phyloP scores from a whole-genome alignment of 2,113 vertebrate genomes.

The Hyperopisus bebe region DNA sequence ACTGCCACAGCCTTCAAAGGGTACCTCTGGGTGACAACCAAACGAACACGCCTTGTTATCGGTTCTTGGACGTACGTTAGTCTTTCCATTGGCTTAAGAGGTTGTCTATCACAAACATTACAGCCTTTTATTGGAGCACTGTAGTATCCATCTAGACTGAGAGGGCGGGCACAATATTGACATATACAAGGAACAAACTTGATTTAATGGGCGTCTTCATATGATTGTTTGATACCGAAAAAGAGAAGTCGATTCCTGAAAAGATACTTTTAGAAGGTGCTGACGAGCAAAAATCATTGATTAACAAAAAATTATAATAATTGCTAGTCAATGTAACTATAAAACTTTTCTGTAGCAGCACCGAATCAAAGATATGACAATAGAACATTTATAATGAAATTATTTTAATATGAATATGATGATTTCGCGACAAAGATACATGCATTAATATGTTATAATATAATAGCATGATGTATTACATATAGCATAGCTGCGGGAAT shows the following conservation, averaged over 20 bases:
- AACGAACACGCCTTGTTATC: neutral
- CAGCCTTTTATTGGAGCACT: neutral
- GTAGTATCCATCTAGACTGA: too few species aligned
- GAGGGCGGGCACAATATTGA: neutral
- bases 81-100: neutral
- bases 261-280: neutral
- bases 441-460: neutral
- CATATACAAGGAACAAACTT: neutral
- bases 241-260: neutral
- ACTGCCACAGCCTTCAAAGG: neutral
- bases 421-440: neutral
- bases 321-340: neutral
- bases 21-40: neutral
- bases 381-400: neutral
- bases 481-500: neutral
- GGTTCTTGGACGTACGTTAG: neutral
- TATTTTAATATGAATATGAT: neutral
- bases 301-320: neutral
- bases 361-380: neutral
- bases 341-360: neutral
- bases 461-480: neutral
- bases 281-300: neutral
- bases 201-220: conserved; percentile 4
- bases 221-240: neutral
- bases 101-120: neutral